Conservation (phyloP, 1,140 invertebrate species). For the Hycleus phaleratus region DNA sequence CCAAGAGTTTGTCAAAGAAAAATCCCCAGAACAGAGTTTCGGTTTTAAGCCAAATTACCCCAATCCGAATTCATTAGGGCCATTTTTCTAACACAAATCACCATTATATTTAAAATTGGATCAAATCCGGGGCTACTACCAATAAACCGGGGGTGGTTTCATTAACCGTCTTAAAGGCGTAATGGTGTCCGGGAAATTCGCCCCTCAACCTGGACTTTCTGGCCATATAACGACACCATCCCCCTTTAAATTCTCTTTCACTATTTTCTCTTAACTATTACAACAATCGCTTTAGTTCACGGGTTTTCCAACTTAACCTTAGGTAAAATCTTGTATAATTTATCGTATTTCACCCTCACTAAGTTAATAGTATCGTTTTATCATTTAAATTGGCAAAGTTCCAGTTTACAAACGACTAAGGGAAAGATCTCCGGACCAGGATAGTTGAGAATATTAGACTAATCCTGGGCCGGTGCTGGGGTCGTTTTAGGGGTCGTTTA, state of each 20-base stretch:
- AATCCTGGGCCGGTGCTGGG: constrained; percentile 6
- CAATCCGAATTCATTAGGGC: too few species aligned
- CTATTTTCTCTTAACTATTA: too few species aligned
- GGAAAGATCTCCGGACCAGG: constrained; percentile 13
- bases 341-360: constrained; percentile 25
- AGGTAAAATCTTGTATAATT: constrained; percentile 35
- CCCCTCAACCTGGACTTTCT: too few species aligned
- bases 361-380: constrained; percentile 37
- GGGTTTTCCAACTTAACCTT: constrained; percentile 22
- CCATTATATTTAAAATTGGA: too few species aligned
- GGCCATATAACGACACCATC: too few species aligned
- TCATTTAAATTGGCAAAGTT: constrained; percentile 36
- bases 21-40: not conserved
- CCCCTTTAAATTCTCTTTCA: too few species aligned
- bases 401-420: constrained; percentile 21
- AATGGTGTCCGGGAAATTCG: too few species aligned
- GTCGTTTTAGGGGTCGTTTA: not conserved
- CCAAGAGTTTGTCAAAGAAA: constrained; percentile 30
- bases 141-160: too few species aligned
- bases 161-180: too few species aligned
- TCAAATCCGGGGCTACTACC: too few species aligned
- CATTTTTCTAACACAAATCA: too few species aligned
- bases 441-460: constrained; percentile 19
- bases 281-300: not conserved
- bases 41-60: too few species aligned